These are phyloP conservation scores for Willisornis vidua DNA, from an alignment of 2,113 vertebrate species.

Conservation along the genomic window DNA sequence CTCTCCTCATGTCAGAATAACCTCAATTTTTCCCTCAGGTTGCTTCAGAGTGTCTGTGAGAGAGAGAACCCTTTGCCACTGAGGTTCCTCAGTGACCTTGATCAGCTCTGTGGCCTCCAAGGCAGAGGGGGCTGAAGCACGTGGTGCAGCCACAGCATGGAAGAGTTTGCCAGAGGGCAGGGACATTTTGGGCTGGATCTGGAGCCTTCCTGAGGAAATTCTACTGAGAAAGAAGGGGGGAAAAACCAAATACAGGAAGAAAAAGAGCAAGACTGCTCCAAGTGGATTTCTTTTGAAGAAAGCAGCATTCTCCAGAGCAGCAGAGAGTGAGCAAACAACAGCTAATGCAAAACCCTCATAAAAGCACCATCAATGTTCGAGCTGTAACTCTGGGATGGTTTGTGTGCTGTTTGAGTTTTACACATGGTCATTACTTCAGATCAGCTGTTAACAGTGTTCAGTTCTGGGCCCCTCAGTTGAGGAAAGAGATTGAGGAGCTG, in stretches of 20 bases:
- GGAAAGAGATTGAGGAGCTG: no score
- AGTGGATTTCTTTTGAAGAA: neutral
- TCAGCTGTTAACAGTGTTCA: neutral
- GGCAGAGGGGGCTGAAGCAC: neutral
- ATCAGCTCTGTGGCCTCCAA: neutral
- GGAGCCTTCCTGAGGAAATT: neutral
- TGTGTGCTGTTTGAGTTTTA: neutral
- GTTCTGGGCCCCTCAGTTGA: no score
- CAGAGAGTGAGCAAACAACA: neutral
- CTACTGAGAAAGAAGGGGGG: neutral
- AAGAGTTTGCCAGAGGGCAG: neutral
- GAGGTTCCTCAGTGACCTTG: neutral
- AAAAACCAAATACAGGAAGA: neutral
- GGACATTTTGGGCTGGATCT: no score
- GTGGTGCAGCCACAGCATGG: rapidly evolving
- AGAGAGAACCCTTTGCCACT: neutral
- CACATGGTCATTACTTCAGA: neutral
- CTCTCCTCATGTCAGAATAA: neutral
- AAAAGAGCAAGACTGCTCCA: neutral
- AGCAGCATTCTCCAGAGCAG: neutral
- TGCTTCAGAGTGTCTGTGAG: neutral
- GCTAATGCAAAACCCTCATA: neutral
- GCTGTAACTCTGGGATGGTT: neutral
- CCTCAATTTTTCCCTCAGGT: neutral
- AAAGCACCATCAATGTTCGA: neutral